Evolutionary conservation across 2,113 vertebrate genomes (phyloP).

Genomic region (Heterotis niloticus): DNA sequence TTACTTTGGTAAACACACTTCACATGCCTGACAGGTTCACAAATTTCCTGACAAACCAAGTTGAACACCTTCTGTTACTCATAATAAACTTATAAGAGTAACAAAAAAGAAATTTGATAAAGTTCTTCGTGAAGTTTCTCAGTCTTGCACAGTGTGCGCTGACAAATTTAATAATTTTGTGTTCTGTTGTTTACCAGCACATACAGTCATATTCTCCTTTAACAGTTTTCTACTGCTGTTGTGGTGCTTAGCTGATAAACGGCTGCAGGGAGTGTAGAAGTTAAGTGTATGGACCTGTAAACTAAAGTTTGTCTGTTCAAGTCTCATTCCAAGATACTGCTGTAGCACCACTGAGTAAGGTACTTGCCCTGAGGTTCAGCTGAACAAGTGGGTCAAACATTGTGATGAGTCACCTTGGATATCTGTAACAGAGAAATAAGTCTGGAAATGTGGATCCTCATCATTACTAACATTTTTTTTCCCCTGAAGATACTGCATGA

Average conservation of each 20-base stretch:
- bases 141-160: neutral
- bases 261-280: no score
- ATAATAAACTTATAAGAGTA: neutral
- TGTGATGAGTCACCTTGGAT: no score
- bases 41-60: neutral
- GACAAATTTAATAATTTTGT: neutral
- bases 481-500: slow-evolving; percentile 3
- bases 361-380: no score
- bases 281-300: no score
- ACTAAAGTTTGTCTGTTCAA: no score
- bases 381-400: no score
- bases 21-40: neutral
- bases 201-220: slow-evolving; percentile 28
- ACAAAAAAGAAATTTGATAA: slow-evolving; percentile 9
- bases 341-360: no score
- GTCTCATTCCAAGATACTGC: no score
- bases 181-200: neutral
- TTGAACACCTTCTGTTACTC: slow-evolving; percentile 2
- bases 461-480: neutral
- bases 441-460: neutral
- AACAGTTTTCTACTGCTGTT: slow-evolving; percentile 26
- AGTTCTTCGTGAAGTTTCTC: neutral
- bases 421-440: no score
- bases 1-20: neutral
- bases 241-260: neutral